Evolutionary conservation across 1,140 invertebrate species (phyloP).

Genomic region (Meloidogyne exigua): DNA sequence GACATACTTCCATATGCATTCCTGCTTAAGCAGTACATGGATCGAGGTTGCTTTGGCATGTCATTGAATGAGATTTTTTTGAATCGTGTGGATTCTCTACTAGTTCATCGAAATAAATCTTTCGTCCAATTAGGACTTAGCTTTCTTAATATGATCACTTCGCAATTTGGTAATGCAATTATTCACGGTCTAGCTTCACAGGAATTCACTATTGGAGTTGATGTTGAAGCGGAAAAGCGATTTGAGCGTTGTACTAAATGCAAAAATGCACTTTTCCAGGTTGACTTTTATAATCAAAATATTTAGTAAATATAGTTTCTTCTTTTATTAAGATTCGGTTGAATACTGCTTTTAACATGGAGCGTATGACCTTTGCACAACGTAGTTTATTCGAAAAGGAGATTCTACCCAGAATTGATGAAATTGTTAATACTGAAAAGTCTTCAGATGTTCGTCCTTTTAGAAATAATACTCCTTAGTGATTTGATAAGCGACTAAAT

Average conservation of each 20-base stretch:
- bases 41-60: constrained; percentile 19
- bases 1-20: constrained; percentile 25
- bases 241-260: constrained; percentile 35
- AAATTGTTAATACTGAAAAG: not conserved
- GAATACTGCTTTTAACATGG: not conserved
- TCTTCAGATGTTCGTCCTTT: not conserved
- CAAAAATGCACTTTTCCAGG: constrained; percentile 26
- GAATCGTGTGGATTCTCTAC: constrained; percentile 1
- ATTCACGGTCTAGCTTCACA: constrained; percentile 28
- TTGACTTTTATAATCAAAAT: not conserved
- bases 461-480: not conserved
- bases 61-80: constrained; percentile 24
- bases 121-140: constrained; percentile 24
- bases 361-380: not conserved
- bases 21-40: constrained; percentile 28
- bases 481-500: too few relatives aligned
- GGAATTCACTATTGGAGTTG: constrained; percentile 30
- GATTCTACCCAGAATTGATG: not conserved
- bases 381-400: not conserved
- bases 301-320: too few relatives aligned
- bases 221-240: constrained; percentile 34
- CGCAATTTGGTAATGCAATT: constrained; percentile 22
- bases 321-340: not conserved
- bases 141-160: constrained; percentile 31
- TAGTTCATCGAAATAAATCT: constrained; percentile 17